Evolutionary conservation across 2,888 invertebrate genomes (phyloP).

Genomic region (Clivina fossor): DNA sequence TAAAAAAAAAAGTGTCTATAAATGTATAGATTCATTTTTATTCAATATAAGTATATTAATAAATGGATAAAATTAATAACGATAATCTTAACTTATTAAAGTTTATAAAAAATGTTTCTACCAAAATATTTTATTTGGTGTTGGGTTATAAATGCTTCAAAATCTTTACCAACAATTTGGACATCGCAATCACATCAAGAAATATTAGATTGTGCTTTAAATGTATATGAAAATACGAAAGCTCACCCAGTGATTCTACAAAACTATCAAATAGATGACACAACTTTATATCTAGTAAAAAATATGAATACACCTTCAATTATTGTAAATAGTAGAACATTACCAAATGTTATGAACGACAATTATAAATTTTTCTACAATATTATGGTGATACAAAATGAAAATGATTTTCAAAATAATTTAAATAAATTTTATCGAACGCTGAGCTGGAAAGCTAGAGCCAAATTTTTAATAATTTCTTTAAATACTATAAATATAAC

Average conservation of each 20-base stretch:
- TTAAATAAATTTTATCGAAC: slow-evolving; percentile 14
- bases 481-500: not conserved
- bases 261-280: not conserved
- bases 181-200: not conserved
- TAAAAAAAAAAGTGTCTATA: no score
- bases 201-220: not conserved
- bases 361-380: slow-evolving; percentile 16
- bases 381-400: slow-evolving; percentile 2
- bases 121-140: no score
- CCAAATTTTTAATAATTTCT: slow-evolving; percentile 19
- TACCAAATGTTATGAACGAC: slow-evolving; percentile 1
- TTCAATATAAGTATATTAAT: no score
- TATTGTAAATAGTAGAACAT: not conserved
- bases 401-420: slow-evolving; percentile 5
- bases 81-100: no score
- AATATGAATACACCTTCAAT: not conserved
- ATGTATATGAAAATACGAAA: not conserved
- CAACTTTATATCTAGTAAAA: not conserved
- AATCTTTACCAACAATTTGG: no score
- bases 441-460: slow-evolving; percentile 21
- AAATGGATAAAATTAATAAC: no score
- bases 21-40: no score
- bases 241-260: not conserved
- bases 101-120: no score
- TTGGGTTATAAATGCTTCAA: no score